Base-by-base conservation (phyloP, 2,797 vertebrate species). In the Manis crassicaudata region DNA sequence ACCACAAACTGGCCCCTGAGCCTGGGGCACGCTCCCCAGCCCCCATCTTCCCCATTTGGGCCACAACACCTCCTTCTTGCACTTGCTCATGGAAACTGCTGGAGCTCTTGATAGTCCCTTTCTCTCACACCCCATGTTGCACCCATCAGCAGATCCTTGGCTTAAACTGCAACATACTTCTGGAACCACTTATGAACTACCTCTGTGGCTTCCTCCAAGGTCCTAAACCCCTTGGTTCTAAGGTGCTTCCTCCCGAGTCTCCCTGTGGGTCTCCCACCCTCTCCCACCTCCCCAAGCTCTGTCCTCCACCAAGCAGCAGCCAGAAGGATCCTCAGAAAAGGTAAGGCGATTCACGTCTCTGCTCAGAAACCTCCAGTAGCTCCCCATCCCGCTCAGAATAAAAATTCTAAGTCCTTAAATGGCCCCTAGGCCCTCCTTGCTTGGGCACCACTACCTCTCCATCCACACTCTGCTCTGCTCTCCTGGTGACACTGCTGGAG, bases 71-170 rank as follows among this genome's bases (percentile, higher is more conserved):
- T 76, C 87, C 82, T 94, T 79, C 58, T 32, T 56, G 52, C 27
- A 12, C 25, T 73, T 75, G 63, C 82, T 54, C 77, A 83, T 56
- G n/a, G 88, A 86, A 75, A n/a, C 27, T n/a, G 46, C 60, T 10
- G 77, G 25, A 27, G 9, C 32, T 72, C 35, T 73, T 7, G 14
- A 79, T 80, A 29, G 1, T 35, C 12, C n/a, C 40, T 46, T 3
- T 46, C 54, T 37, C 56, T 87, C 18, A 67, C 27, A 67, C 3
- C 17, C 63, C 16, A 4, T 5, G 37, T 77, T 81, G 79, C n/a
- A 5, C 77, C 60, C 73, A 58, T 72, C 84, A 96, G 93, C 88
- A 96, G 85, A 86, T 96, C 80, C 79, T 92, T 20, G 54, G 18
- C n/a, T 46, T 76, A 52, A 60, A 73, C 11, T 46, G 16, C 83